A percentile compares a stretch with the other conserved stretches of the same genome.
These are phyloP conservation scores for Chloropsis cyanopogon DNA, from an alignment of 2,113 vertebrate genomes.

Conservation along the genomic window DNA sequence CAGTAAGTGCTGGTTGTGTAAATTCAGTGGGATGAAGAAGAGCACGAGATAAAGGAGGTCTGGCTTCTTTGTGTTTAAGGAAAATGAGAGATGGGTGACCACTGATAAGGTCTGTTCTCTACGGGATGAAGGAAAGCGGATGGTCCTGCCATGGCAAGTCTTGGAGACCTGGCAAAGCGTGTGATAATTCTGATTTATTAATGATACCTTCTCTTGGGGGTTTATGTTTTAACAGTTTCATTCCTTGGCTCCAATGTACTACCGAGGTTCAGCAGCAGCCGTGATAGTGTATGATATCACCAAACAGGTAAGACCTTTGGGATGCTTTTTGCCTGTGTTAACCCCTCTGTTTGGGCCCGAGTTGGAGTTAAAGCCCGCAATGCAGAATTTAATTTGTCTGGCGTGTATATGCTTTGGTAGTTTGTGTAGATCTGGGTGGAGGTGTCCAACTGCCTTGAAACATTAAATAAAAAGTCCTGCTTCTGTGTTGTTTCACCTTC, in stretches of 20 bases:
- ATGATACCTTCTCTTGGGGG: background rate
- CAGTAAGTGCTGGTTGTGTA: accelerated
- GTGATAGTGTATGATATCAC: conserved; percentile 98
- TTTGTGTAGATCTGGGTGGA: background rate
- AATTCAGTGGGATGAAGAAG: background rate
- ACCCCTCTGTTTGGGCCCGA: background rate
- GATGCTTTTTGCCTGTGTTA: background rate
- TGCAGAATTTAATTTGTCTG: background rate
- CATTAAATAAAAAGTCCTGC: background rate
- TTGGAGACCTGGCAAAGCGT: background rate
- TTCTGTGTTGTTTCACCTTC: background rate
- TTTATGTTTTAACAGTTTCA: conserved; percentile 83
- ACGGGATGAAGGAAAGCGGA: accelerated
- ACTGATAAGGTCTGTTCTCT: background rate
- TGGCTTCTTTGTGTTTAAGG: background rate
- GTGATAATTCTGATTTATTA: background rate
- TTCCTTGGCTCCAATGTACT: conserved; percentile 98
- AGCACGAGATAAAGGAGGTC: background rate
- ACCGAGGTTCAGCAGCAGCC: conserved; percentile 93
- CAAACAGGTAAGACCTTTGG: conserved; percentile 83
- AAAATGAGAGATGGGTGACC: background rate
- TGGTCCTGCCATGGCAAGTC: background rate
- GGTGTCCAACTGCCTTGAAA: background rate
- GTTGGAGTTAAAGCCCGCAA: background rate
- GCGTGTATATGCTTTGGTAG: accelerated